Percentiles rank a stretch among this genome's conserved stretches.
Conservation (phyloP, 2,797 vertebrate genomes). For the Hydrolagus colliei region DNA sequence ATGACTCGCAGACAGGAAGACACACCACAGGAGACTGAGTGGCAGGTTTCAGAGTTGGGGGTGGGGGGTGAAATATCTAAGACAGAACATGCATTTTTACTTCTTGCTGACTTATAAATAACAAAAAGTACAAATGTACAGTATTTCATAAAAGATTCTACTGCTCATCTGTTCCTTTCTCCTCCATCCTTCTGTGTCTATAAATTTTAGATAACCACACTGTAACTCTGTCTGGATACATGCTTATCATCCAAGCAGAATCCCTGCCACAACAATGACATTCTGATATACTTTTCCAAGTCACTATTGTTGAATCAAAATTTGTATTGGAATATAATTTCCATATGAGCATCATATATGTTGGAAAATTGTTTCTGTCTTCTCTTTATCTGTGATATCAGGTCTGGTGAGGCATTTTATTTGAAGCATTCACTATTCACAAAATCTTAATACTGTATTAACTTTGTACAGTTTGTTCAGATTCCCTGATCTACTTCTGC, state of each 20-base stretch:
- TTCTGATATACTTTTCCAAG: too few species aligned
- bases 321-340: too few species aligned
- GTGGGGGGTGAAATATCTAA: constrained; percentile 61
- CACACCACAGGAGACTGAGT: constrained; percentile 73
- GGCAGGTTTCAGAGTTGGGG: constrained; percentile 76
- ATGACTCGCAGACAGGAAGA: constrained; percentile 76
- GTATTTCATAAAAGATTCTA: not conserved
- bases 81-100: constrained; percentile 74
- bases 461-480: not conserved
- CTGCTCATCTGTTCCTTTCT: constrained; percentile 4
- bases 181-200: not conserved
- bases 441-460: not conserved
- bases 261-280: too few species aligned
- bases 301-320: too few species aligned
- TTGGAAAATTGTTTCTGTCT: too few species aligned
- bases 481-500: not conserved
- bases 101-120: constrained; percentile 80
- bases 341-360: too few species aligned
- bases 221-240: not conserved
- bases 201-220: not conserved
- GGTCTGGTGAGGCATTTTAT: not conserved
- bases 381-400: too few species aligned
- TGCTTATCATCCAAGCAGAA: not conserved
- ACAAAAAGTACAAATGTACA: constrained; percentile 62
- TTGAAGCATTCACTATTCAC: not conserved